These are phyloP conservation scores for Hanleya hanleyi DNA, from an alignment of 2,888 invertebrate genomes.

Conservation along the genomic window DNA sequence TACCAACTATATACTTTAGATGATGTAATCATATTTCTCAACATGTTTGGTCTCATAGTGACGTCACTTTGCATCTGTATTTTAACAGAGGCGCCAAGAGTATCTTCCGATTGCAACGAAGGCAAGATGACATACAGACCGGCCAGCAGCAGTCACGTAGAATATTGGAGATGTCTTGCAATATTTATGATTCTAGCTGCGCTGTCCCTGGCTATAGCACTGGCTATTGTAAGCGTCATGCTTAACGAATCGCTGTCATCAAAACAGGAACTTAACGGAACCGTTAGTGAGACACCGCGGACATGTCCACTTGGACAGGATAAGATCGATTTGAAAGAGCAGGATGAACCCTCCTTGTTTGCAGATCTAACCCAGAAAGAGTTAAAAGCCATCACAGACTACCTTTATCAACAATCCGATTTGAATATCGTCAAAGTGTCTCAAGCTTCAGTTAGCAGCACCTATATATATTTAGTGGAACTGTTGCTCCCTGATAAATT, in stretches of 20 bases:
- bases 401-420: conserved; percentile 30
- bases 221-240: not conserved
- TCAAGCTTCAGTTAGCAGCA: not conserved
- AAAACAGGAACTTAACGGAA: not conserved
- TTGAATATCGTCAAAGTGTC: conserved; percentile 27
- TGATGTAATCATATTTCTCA: too few species aligned
- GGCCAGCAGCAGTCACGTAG: too few species aligned
- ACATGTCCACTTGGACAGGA: conserved; percentile 5
- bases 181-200: too few species aligned
- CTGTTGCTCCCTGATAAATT: conserved; percentile 40
- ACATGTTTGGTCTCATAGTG: too few species aligned
- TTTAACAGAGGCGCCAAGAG: too few species aligned
- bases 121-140: too few species aligned
- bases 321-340: conserved; percentile 36
- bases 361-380: conserved; percentile 46
- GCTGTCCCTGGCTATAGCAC: not conserved
- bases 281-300: too few species aligned
- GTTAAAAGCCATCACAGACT: conserved; percentile 33
- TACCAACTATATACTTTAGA: too few species aligned
- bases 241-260: not conserved
- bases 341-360: conserved; percentile 43
- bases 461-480: conserved; percentile 24
- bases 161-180: too few species aligned
- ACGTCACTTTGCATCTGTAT: too few species aligned
- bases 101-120: too few species aligned